Base-by-base conservation (phyloP, 2,113 vertebrate species). In the Micronisus gabar region DNA sequence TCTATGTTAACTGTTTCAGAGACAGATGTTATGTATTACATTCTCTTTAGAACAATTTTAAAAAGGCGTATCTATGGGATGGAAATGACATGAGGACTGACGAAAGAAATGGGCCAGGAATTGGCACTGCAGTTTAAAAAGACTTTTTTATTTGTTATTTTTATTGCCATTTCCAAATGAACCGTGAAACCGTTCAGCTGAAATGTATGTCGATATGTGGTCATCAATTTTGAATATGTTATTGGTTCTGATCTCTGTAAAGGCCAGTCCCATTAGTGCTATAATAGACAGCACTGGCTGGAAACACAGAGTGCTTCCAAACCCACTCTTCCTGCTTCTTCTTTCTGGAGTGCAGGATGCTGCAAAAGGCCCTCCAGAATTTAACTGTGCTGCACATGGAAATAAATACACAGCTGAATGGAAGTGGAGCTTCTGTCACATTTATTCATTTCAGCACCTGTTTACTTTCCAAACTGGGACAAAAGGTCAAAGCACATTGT, bases 361-460 rank as follows among this genome's bases (percentile, higher is more conserved):
- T 61, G 10, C 32, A 82, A 48, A 92, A 92, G 12, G 25, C 2
- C 15, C 21, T 90, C 21, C 36, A 68, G 38, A 82, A 75, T 79
- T 71, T 63, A 56, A 59, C 34, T 53, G 40, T 58, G 30, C 14
- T 85, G 23, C 47, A 43, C 27, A 29, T 63, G 30, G 34, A 75
- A 67, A 71, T 52, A 93, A 93, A 67, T 65, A 22, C 8, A 83
- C 8, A 86, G 26, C 21, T 65, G 34, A 91, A 75, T 58, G 17
- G 17, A 91, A 74, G 9, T 25, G 18, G 26, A 67, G 17, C 41
- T 96, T 79, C 83, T 96, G 91, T 92, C 76, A 81, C 72, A 67
- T 95, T 78, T 88, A 66, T 73, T 94, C 22, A 67, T 89, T 94
- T 94, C 83, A 89, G 38, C 18, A 71, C 41, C 80, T 94, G 65